Evolutionary conservation across 2,797 vertebrate species (phyloP), one percentile per base, ranked within the genome.

Genomic region (Syndactyla subalaris): DNA sequence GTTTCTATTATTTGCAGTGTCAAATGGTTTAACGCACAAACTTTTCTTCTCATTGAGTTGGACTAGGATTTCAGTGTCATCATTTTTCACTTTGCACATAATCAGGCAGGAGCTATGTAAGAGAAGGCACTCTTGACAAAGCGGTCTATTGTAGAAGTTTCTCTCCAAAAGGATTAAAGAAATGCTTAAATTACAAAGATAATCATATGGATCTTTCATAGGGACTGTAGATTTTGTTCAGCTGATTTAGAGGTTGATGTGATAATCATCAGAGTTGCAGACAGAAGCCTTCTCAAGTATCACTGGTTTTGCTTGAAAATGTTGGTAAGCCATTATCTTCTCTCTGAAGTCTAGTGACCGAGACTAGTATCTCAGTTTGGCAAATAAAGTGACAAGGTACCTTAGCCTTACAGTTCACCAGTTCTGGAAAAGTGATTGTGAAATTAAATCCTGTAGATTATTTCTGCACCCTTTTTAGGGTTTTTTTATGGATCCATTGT

Each of bases 181-280:
- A 48, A 63, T 32, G 20, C 55, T 97, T 91, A 72, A 75, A 93
- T 96, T 95, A 88, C 91, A 75, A 67, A 81, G 82, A 59, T 88
- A 95, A 94, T 85, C 46, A 6, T 55, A 57, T 17, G 19, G 58
- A 85, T 76, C 62, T 95, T 95, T 89, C 72, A 66, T 38, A 68
- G 32, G 36, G 12, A 84, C 43, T 84, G 66, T 39, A 75, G 65
- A 41, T 61, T 86, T 78, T 74, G 79, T 87, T 49, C 29, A 51
- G 23, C 43, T 32, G 43, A 85, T 77, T 92, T 67, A 74, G 36
- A 70, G 46, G 32, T 48, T 95, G 70, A 87, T 75, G 83, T 91
- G 91, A 95, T 95, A 97, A 92, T 95, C 51, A 92, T 89, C 91
- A 84, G 46, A 85, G 38, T 0, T 70, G 58, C 75, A 89, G 87